phyloP scores from a whole-genome alignment of 2,113 vertebrate genomes.

The Ceratotherium simum region DNA sequence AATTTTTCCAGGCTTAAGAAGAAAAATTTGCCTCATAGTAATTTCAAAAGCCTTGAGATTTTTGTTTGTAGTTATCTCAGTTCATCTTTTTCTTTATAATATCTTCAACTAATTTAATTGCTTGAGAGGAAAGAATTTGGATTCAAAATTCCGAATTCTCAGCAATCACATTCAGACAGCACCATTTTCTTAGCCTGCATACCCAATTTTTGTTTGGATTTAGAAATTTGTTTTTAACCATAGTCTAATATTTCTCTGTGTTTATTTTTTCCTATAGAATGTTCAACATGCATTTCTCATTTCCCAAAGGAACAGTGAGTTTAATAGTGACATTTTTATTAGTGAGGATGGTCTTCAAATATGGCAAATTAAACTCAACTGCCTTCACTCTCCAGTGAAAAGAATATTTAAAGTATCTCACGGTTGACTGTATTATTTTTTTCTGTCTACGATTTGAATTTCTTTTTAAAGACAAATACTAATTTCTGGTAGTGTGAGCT shows the following conservation, averaged over 20 bases:
- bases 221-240: slow-evolving; percentile 18
- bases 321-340: not conserved
- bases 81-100: not conserved
- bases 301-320: not conserved
- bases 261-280: not conserved
- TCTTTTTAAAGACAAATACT: slow-evolving; percentile 22
- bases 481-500: slow-evolving; percentile 42
- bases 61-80: not conserved
- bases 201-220: not conserved
- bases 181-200: not conserved
- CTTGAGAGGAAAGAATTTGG: not conserved
- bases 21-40: not conserved
- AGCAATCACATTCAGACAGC: not conserved
- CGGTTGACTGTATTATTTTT: not conserved
- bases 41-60: slow-evolving; percentile 29
- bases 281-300: not conserved
- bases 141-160: slow-evolving; percentile 2
- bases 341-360: not conserved
- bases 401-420: not conserved
- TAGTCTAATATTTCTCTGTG: not conserved
- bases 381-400: not conserved
- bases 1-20: not conserved
- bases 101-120: slow-evolving; percentile 17
- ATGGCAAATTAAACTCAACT: not conserved
- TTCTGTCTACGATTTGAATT: not conserved